Percentiles rank a stretch among this genome's conserved stretches.
Evolutionary conservation across 2,888 invertebrate genomes (phyloP).

Genomic region (Trichopoda pennipes): DNA sequence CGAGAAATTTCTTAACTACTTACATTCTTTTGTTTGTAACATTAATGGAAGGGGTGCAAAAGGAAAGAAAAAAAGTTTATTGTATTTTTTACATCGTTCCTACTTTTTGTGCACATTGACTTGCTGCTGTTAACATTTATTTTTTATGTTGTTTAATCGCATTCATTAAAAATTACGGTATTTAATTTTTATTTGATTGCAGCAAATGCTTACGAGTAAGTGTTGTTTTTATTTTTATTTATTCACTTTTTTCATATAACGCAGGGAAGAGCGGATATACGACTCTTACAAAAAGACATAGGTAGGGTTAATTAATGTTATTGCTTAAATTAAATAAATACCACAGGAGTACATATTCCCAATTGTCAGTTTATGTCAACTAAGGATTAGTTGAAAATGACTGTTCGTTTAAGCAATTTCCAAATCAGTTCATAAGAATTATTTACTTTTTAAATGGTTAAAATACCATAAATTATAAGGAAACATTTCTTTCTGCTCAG

Average conservation of each 20-base stretch:
- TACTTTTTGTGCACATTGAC: not conserved
- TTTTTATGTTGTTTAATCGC: conserved; percentile 17
- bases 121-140: not conserved
- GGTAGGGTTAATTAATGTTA: conserved; percentile 45
- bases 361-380: no score
- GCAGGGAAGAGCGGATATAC: conserved; percentile 8
- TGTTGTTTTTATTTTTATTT: conserved; percentile 46
- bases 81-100: not conserved
- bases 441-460: no score
- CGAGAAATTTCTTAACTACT: conserved; percentile 2
- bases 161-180: conserved; percentile 56
- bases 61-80: not conserved
- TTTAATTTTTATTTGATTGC: conserved; percentile 60
- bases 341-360: no score
- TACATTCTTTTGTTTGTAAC: conserved; percentile 2
- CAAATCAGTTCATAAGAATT: no score
- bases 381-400: no score
- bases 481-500: no score
- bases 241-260: conserved; percentile 32
- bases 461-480: no score
- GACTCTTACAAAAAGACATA: conserved; percentile 6
- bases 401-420: no score
- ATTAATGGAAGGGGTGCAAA: not conserved
- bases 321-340: conserved; percentile 5
- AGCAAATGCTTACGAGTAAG: conserved; percentile 53